These are phyloP conservation scores for Aythya baeri DNA, from an alignment of 2,113 vertebrate genomes.

Conservation along the genomic window DNA sequence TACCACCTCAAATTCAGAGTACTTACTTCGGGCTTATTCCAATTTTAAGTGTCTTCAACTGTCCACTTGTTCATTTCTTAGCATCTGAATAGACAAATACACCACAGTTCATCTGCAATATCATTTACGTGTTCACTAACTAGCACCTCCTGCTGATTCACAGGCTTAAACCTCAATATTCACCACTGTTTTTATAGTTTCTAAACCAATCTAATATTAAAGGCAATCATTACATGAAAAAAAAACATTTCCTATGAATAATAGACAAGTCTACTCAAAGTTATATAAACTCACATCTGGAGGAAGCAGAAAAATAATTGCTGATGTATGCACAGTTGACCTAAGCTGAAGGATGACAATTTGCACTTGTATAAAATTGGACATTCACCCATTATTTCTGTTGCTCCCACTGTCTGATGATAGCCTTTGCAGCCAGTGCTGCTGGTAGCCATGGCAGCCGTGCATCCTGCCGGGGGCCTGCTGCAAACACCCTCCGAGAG, in stretches of 20 bases:
- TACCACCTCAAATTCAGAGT: neutral
- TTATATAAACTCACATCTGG: neutral
- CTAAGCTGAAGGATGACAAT: constrained; percentile 13
- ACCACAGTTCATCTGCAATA: neutral
- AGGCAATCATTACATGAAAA: neutral
- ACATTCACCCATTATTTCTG: constrained; percentile 29
- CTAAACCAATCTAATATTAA: neutral
- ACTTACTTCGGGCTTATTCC: neutral
- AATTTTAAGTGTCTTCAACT: neutral
- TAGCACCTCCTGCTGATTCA: neutral
- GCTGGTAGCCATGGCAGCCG: constrained; percentile 73
- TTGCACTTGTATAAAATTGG: neutral
- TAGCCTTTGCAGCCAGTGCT: constrained; percentile 22
- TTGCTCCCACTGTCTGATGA: neutral
- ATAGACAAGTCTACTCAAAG: neutral
- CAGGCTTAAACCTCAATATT: neutral
- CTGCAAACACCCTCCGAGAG: neutral
- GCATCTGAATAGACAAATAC: neutral
- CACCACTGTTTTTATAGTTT: neutral
- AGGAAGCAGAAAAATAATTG: constrained; percentile 40
- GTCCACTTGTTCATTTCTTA: neutral
- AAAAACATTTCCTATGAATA: neutral
- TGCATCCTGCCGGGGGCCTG: neutral
- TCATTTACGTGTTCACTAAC: neutral
- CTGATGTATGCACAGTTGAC: neutral